These are phyloP conservation scores for Halichoerus grypus DNA, from an alignment of 2,113 vertebrate species.

Conservation along the genomic window DNA sequence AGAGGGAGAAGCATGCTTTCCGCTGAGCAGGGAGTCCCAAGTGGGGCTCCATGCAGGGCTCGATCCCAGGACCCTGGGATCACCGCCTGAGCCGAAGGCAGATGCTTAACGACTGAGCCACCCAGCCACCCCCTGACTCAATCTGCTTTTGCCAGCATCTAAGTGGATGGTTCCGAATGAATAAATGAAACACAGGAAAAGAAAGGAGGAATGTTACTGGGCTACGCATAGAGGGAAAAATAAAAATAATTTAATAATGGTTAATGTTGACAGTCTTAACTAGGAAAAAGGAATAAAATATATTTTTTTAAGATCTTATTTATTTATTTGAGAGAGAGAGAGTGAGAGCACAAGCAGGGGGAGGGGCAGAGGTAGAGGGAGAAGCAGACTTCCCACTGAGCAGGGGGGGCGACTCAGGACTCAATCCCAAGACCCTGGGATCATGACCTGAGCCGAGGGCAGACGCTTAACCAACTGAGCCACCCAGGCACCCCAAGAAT, in stretches of 20 bases:
- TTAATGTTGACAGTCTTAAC: not conserved
- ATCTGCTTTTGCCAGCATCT: too few relatives aligned
- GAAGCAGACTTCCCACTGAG: not conserved
- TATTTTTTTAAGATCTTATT: not conserved
- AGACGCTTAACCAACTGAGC: not conserved
- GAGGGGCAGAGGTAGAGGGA: not conserved
- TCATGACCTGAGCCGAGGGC: not conserved
- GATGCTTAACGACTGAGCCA: too few relatives aligned
- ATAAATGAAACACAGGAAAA: not conserved
- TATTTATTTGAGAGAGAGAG: not conserved
- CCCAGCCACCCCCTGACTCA: too few relatives aligned
- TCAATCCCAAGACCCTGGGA: not conserved
- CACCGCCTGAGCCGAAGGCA: too few relatives aligned
- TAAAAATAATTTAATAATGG: not conserved
- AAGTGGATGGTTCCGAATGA: not conserved
- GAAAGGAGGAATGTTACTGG: too few relatives aligned
- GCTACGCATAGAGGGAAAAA: not conserved
- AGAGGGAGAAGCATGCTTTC: too few relatives aligned
- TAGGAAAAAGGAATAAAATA: not conserved
- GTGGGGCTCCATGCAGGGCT: too few relatives aligned
- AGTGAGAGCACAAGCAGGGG: not conserved
- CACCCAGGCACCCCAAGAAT: not conserved
- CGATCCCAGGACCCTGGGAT: too few relatives aligned
- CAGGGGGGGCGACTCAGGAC: too few relatives aligned
- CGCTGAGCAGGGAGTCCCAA: too few relatives aligned